Evolutionary conservation across 2,888 invertebrate species (phyloP).

Genomic region (Chloroclystis v-ata): DNA sequence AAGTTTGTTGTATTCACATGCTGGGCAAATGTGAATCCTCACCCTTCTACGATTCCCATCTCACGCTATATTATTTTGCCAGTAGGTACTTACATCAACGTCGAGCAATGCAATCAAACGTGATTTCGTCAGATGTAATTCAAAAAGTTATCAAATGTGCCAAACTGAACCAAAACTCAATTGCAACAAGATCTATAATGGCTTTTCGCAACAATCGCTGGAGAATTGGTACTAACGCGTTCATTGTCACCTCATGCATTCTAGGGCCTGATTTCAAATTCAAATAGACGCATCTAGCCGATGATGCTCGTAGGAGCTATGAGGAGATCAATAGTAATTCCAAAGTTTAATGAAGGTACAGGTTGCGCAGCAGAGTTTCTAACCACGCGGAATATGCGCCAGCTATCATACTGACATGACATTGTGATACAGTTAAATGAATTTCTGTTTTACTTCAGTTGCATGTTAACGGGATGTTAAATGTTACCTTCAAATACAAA

Average conservation of each 20-base stretch:
- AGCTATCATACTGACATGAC: neutral
- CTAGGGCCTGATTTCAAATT: constrained; percentile 9
- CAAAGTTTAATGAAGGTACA: constrained; percentile 1
- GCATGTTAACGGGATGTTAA: no score
- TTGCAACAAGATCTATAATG: neutral
- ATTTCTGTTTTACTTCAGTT: no score
- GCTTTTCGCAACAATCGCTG: constrained; percentile 85
- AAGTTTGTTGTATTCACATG: no score
- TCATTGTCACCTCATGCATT: constrained; percentile 75
- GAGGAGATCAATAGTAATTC: constrained; percentile 5
- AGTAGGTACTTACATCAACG: no score
- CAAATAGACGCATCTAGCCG: constrained; percentile 6
- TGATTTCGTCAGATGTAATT: no score
- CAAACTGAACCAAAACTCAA: no score
- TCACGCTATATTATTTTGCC: no score
- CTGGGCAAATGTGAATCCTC: no score
- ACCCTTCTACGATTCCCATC: no score
- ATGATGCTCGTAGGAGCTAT: neutral
- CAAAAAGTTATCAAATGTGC: no score
- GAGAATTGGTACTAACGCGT: constrained; percentile 92
- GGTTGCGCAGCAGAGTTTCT: neutral
- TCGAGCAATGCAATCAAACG: no score
- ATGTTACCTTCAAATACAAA: no score
- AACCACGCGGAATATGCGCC: neutral
- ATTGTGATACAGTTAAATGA: neutral